Conservation (phyloP, 2,888 invertebrate genomes). For the Dynastes grantii region DNA sequence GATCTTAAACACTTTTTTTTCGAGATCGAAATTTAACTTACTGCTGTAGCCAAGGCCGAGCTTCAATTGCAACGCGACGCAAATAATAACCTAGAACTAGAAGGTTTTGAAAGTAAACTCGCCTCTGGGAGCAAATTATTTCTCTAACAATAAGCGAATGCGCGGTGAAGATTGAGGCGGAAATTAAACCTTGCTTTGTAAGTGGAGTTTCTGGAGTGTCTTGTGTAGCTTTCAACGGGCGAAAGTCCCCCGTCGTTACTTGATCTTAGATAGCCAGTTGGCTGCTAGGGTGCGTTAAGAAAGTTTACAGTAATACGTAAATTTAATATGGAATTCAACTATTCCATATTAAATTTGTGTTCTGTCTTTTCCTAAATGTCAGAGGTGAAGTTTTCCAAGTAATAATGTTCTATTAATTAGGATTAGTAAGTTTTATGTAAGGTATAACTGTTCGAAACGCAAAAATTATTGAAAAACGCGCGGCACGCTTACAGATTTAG, state of each 20-base stretch:
- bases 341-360: no score
- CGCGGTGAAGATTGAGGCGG: conserved; percentile 25
- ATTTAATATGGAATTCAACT: not conserved
- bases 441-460: no score
- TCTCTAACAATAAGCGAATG: conserved; percentile 31
- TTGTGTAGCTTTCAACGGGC: not conserved
- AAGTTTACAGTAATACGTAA: not conserved
- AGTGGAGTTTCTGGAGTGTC: conserved; percentile 21
- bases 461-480: no score
- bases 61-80: not conserved
- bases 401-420: no score
- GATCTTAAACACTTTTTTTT: no score
- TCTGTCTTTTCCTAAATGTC: no score
- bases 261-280: conserved; percentile 21
- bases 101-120: conserved; percentile 1
- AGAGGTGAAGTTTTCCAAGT: no score
- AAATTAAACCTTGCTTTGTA: conserved; percentile 33
- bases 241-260: conserved; percentile 1
- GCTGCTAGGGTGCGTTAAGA: not conserved
- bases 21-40: no score
- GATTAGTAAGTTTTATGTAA: no score
- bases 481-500: no score
- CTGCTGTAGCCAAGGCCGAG: no score
- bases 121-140: not conserved
- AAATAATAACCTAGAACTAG: not conserved